phyloP scores from a whole-genome alignment of 1,140 invertebrate genomes.

The Notospermus geniculatus region DNA sequence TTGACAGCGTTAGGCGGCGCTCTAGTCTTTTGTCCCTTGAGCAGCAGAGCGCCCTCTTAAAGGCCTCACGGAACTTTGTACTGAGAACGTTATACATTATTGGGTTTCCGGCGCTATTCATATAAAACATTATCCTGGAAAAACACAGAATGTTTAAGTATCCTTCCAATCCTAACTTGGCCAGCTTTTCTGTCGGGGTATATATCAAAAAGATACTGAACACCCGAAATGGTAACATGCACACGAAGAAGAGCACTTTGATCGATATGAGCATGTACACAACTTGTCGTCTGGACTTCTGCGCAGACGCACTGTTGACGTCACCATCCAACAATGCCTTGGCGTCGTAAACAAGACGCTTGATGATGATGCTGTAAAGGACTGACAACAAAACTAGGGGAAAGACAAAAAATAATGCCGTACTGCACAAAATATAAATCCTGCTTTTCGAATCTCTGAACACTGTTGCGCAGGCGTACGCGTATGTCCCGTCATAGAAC shows the following conservation, averaged over 20 bases:
- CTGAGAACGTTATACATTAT: conserved; percentile 46
- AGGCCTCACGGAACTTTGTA: conserved; percentile 44
- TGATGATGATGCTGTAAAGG: conserved; percentile 79
- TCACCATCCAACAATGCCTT: background rate
- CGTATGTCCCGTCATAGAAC: conserved; percentile 50
- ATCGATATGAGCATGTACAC: conserved; percentile 87
- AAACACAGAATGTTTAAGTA: conserved; percentile 86
- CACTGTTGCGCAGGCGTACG: background rate
- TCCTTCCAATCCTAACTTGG: conserved; percentile 69
- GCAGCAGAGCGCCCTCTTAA: conserved; percentile 27
- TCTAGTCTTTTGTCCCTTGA: background rate
- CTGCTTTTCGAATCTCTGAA: conserved; percentile 62
- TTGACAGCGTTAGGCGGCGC: conserved; percentile 6
- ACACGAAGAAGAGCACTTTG: conserved; percentile 86
- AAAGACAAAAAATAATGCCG: conserved; percentile 77
- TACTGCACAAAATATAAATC: conserved; percentile 75
- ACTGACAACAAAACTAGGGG: conserved; percentile 76
- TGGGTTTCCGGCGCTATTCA: conserved; percentile 47
- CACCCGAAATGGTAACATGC: conserved; percentile 80
- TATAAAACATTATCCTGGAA: conserved; percentile 56
- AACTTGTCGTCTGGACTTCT: conserved; percentile 56
- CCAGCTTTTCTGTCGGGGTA: conserved; percentile 65
- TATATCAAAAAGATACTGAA: conserved; percentile 67
- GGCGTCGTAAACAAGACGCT: conserved; percentile 67
- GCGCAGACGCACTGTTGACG: conserved; percentile 61